These are phyloP conservation scores for Aegotheles bennettii DNA, from an alignment of 2,113 vertebrate genomes.

Conservation along the genomic window DNA sequence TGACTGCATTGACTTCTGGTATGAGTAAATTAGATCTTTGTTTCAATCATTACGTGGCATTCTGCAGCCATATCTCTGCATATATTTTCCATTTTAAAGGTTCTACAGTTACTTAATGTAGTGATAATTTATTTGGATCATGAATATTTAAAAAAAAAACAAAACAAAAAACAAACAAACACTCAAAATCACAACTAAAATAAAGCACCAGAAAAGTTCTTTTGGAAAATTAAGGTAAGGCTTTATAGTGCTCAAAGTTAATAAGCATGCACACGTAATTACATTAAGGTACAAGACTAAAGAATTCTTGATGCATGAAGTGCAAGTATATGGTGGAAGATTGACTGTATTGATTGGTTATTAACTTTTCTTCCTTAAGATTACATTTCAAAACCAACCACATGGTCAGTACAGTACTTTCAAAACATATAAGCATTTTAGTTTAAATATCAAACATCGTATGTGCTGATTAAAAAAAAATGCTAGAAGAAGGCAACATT, in stretches of 20 bases:
- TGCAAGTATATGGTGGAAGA: neutral
- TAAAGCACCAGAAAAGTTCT: neutral
- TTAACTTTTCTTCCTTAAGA: neutral
- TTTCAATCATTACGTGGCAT: neutral
- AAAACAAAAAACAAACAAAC: too few relatives aligned
- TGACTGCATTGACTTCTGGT: neutral
- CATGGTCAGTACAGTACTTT: neutral
- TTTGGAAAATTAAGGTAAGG: constrained; percentile 10
- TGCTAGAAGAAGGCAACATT: neutral
- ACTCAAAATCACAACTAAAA: neutral
- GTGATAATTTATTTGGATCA: neutral
- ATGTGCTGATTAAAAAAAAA: neutral
- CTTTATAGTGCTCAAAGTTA: neutral
- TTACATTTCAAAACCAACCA: neutral
- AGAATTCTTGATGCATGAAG: neutral
- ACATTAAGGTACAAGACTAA: neutral
- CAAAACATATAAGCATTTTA: neutral
- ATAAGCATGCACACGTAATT: neutral
- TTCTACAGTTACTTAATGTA: neutral
- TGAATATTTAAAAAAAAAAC: too few relatives aligned
- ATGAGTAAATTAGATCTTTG: neutral
- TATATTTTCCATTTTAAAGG: neutral
- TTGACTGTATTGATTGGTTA: neutral
- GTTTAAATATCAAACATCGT: neutral
- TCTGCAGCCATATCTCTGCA: neutral